Evolutionary conservation across 2,888 invertebrate genomes (phyloP).

Genomic region (Drosophila anomelani): DNA sequence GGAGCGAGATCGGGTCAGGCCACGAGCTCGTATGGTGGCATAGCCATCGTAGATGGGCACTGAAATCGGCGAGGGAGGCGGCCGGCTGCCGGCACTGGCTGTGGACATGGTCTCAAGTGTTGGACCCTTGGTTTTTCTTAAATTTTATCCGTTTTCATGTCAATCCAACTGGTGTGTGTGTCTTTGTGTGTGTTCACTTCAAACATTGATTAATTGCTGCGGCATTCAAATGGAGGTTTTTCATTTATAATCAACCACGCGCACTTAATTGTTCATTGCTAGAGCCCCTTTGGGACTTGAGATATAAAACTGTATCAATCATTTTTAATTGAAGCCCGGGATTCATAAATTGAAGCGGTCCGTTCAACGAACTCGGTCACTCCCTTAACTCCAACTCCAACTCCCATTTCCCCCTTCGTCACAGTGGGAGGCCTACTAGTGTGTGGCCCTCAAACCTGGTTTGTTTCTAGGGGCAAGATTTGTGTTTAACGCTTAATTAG

Average conservation of each 20-base stretch:
- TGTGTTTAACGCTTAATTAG: constrained; percentile 74
- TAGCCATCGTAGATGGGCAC: constrained; percentile 92
- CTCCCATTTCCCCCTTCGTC: background rate
- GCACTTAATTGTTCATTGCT: constrained; percentile 59
- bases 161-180: constrained; percentile 44
- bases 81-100: constrained; percentile 65
- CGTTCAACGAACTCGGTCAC: constrained; percentile 56
- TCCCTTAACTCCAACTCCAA: constrained; percentile 7
- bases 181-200: constrained; percentile 49
- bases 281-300: constrained; percentile 41
- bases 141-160: constrained; percentile 61
- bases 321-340: constrained; percentile 65
- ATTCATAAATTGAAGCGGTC: constrained; percentile 45
- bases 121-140: constrained; percentile 50
- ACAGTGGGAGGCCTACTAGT: constrained; percentile 8
- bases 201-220: constrained; percentile 79
- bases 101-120: constrained; percentile 70
- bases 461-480: constrained; percentile 39
- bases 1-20: constrained; percentile 84
- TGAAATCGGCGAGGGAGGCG: constrained; percentile 71
- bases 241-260: constrained; percentile 58
- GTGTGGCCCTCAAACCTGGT: constrained; percentile 15
- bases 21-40: constrained; percentile 91
- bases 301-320: constrained; percentile 69
- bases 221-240: constrained; percentile 59